Percentiles rank a stretch among this genome's conserved stretches.
phyloP scores from a whole-genome alignment of 2,888 invertebrate species.

The Ophion obscuratus region DNA sequence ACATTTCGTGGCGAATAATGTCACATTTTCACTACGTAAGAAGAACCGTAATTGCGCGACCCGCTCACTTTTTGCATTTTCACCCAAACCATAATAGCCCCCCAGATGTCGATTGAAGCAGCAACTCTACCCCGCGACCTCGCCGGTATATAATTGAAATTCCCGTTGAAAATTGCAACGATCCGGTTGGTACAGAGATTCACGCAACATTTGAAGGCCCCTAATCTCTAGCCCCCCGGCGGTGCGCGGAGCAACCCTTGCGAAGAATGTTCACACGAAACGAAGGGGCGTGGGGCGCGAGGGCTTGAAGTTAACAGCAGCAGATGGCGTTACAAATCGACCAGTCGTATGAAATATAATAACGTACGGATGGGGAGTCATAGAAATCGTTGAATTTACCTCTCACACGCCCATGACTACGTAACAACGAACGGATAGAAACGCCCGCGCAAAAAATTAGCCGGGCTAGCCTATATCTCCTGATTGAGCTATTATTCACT shows the following conservation, averaged over 20 bases:
- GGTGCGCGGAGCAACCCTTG: background rate
- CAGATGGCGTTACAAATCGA: slow-evolving; percentile 19
- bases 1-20: too few relatives aligned
- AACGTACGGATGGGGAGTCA: background rate
- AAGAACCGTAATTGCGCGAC: too few relatives aligned
- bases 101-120: too few relatives aligned
- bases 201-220: background rate
- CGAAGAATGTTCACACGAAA: background rate
- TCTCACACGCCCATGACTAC: background rate
- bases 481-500: slow-evolving; percentile 50
- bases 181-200: background rate
- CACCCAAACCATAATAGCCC: too few relatives aligned
- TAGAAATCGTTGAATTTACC: slow-evolving; percentile 2
- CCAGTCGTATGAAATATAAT: background rate
- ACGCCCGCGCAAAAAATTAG: slow-evolving; percentile 48
- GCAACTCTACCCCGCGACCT: too few relatives aligned
- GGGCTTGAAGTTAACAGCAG: background rate
- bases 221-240: background rate
- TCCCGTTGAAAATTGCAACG: background rate
- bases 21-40: too few relatives aligned
- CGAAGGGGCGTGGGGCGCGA: background rate
- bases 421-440: background rate
- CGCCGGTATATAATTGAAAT: background rate
- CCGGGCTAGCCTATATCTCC: background rate
- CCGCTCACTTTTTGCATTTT: too few relatives aligned